A percentile compares a stretch with the other conserved stretches of the same genome.
Evolutionary conservation across 2,113 vertebrate species (phyloP).

Genomic region (Phylloscopus whistleri): DNA sequence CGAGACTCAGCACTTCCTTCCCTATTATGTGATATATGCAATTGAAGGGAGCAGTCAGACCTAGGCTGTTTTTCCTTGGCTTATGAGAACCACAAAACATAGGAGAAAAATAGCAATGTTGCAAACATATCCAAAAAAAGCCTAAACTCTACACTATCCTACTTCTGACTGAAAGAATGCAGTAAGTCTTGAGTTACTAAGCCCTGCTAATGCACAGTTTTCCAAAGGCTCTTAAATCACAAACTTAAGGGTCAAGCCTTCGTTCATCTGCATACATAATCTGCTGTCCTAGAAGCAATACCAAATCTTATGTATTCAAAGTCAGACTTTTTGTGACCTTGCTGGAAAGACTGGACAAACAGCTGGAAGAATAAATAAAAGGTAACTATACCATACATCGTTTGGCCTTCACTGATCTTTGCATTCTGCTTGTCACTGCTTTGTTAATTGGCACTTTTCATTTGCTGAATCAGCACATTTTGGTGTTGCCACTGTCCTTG

Average conservation of each 20-base stretch:
- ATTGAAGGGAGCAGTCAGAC: neutral
- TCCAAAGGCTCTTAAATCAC: neutral
- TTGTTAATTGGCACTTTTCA: neutral
- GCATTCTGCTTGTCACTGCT: neutral
- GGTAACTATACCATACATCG: neutral
- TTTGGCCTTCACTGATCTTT: neutral
- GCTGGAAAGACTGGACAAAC: neutral
- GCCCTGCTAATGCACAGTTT: neutral
- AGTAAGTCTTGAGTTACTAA: neutral
- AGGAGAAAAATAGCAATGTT: neutral
- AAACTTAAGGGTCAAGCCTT: neutral
- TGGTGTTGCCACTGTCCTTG: neutral
- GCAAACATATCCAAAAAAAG: neutral
- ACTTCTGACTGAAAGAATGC: neutral
- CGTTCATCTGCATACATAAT: neutral
- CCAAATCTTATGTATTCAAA: neutral
- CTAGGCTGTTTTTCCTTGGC: neutral
- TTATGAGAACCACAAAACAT: neutral
- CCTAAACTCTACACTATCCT: neutral
- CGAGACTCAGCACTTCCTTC: neutral
- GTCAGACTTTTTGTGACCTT: neutral
- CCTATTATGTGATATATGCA: neutral
- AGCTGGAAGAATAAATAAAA: constrained; percentile 23
- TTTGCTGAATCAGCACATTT: neutral
- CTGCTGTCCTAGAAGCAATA: neutral